Evolutionary conservation across 1,140 invertebrate species (phyloP).

Genomic region (Diabrotica undecimpunctata): DNA sequence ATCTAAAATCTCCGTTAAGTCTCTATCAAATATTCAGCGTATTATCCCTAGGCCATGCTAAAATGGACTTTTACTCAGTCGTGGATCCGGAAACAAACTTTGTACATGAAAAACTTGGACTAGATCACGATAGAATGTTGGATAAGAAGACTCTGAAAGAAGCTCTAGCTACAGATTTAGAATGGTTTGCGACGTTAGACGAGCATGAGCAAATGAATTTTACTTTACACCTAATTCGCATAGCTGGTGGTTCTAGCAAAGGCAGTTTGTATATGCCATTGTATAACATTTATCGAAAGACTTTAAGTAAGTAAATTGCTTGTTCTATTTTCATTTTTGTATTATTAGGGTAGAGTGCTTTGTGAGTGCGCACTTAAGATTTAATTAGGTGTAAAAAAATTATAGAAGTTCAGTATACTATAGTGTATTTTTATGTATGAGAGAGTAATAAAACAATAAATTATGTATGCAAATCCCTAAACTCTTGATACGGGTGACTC

Average conservation of each 20-base stretch:
- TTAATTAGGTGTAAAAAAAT: neutral
- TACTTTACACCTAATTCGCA: neutral
- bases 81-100: slow-evolving; percentile 15
- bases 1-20: neutral
- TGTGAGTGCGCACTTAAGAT: no score
- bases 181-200: slow-evolving; percentile 11
- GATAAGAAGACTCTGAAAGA: slow-evolving; percentile 8
- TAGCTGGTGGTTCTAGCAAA: neutral
- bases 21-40: slow-evolving; percentile 6
- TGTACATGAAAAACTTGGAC: slow-evolving; percentile 9
- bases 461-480: no score
- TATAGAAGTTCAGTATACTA: no score
- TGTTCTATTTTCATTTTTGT: neutral
- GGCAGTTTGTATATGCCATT: neutral
- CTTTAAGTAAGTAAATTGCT: neutral
- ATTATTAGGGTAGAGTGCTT: neutral
- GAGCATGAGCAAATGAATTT: slow-evolving; percentile 2
- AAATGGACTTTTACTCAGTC: neutral
- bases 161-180: slow-evolving; percentile 8
- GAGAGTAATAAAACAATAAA: no score
- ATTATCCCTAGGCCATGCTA: slow-evolving; percentile 3
- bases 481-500: no score
- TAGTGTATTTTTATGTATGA: no score
- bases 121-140: slow-evolving; percentile 16
- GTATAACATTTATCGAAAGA: neutral